Evolutionary conservation across 2,113 vertebrate species (phyloP), one percentile per base, ranked within the genome.

Genomic region (Menidia beryllina): DNA sequence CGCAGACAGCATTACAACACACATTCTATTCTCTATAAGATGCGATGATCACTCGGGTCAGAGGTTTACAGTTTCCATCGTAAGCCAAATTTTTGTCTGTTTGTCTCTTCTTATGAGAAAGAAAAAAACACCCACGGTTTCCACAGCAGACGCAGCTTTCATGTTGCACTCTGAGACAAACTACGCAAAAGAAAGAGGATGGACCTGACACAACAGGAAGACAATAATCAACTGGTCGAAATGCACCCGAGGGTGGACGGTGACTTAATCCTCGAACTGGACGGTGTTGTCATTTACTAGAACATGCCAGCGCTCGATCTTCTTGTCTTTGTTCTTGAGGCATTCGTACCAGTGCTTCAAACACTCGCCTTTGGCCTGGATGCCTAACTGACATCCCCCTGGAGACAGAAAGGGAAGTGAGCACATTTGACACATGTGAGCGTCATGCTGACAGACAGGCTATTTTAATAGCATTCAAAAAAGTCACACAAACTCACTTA

Each of bases 291-390:
- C 96, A 0, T 97, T 95, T 15, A 97, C 92, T 27, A 99, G 94
- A 53, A 96, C 95, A 77, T 99, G 97, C 97, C 97, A 99, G 84
- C 96, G 96, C 69, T 99, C 96, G 0, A 97, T 97, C 90, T 94
- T 97, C 95, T 98, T 97, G 91, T 99, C 97, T 86, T 98, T 98
- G 93, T 98, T 99, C 91, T 98, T 99, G 69, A 99, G 86, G 52
- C 97, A 98, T 69, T 98, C 97, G 2, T 98, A 99, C 97, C 97
- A 99, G 89, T 99, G 97, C 92, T 98, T 99, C 87, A 99, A 88
- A 83, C 96, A 93, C 84, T 99, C 97, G 0, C 97, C 97, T 89
- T 98, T 98, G 4, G 96, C 97, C 0, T 95, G 96, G 88, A 98
- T 98, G 47, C 97, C 97, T 5, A 99, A 84, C 88, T 96, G 96